Evolutionary conservation across 2,797 vertebrate genomes (phyloP).

Genomic region (Moxostoma hubbsi): DNA sequence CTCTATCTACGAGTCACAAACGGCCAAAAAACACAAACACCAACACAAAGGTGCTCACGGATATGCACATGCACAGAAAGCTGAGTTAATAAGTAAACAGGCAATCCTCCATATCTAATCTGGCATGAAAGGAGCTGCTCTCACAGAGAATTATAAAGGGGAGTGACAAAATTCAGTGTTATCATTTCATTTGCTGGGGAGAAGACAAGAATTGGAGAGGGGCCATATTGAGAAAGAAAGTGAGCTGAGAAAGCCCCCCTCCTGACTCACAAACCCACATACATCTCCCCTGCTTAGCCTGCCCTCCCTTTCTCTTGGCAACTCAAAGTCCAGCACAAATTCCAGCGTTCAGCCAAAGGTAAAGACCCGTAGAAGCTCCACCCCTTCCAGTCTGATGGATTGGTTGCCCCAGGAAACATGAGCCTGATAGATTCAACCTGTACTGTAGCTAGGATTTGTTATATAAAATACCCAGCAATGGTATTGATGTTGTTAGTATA

Average conservation of each 20-base stretch:
- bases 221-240: slow-evolving; percentile 66
- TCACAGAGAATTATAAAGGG: slow-evolving; percentile 70
- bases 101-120: slow-evolving; percentile 72
- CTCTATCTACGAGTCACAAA: slow-evolving; percentile 71
- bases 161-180: slow-evolving; percentile 77
- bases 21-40: slow-evolving; percentile 56
- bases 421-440: slow-evolving; percentile 70
- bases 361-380: slow-evolving; percentile 71
- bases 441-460: slow-evolving; percentile 41
- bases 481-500: neutral
- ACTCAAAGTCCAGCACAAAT: slow-evolving; percentile 80
- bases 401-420: slow-evolving; percentile 71
- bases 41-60: slow-evolving; percentile 50
- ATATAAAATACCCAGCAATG: slow-evolving; percentile 15
- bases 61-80: slow-evolving; percentile 56
- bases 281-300: slow-evolving; percentile 76
- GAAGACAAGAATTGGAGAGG: slow-evolving; percentile 66
- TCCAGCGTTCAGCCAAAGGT: slow-evolving; percentile 80
- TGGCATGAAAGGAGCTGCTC: slow-evolving; percentile 67
- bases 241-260: slow-evolving; percentile 70
- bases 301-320: slow-evolving; percentile 79
- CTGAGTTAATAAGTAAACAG: slow-evolving; percentile 77
- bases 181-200: slow-evolving; percentile 76
- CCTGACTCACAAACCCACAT: slow-evolving; percentile 77
- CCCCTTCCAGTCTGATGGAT: slow-evolving; percentile 61